These are phyloP conservation scores for Siphlonurus alternatus DNA, from an alignment of 2,888 invertebrate species.

Conservation along the genomic window DNA sequence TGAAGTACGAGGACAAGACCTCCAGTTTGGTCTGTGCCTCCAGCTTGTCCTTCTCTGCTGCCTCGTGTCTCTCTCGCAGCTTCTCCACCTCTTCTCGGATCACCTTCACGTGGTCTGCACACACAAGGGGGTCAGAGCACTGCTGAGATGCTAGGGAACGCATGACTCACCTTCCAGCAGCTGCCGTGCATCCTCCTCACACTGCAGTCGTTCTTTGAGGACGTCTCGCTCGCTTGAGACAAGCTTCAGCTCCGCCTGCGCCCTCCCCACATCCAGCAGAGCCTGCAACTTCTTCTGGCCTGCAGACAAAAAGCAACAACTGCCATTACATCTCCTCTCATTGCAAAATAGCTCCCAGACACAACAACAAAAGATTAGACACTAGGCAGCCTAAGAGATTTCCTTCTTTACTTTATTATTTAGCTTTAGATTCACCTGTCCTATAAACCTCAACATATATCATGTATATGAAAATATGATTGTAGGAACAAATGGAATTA, in stretches of 20 bases:
- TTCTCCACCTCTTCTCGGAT: conserved; percentile 32
- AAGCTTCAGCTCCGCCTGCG: conserved; percentile 39
- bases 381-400: too few species aligned
- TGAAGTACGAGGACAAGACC: conserved; percentile 76
- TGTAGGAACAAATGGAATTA: too few species aligned
- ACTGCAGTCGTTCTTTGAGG: conserved; percentile 29
- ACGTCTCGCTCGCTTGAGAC: conserved; percentile 34
- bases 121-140: conserved; percentile 3
- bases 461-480: too few species aligned
- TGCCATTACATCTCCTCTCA: not conserved
- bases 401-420: too few species aligned
- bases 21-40: conserved; percentile 71
- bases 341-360: too few species aligned
- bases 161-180: conserved; percentile 25
- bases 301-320: not conserved
- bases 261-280: conserved; percentile 36
- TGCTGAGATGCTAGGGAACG: not conserved
- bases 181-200: conserved; percentile 26
- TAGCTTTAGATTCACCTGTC: too few species aligned
- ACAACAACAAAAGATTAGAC: too few species aligned
- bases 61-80: conserved; percentile 38
- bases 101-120: conserved; percentile 17
- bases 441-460: too few species aligned
- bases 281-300: conserved; percentile 21
- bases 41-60: conserved; percentile 49